Percentiles rank a stretch among this genome's conserved stretches.
phyloP scores from a whole-genome alignment of 2,797 vertebrate species.

The Oreonectes daqikongensis region DNA sequence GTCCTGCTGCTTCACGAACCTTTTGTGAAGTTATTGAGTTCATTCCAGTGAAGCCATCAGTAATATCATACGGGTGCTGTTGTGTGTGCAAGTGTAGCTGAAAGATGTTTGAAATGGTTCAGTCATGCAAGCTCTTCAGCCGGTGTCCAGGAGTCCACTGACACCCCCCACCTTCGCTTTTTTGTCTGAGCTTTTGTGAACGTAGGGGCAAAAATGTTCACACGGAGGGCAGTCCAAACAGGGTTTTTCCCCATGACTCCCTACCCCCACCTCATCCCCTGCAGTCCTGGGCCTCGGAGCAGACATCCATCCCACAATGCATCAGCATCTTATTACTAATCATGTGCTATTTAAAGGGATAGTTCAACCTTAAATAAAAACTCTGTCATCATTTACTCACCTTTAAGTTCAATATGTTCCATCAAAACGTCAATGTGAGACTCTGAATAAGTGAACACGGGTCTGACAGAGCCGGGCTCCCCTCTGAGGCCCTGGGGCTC shows the following conservation, averaged over 20 bases:
- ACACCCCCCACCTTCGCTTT: neutral
- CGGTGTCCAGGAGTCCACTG: constrained; percentile 20
- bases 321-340: no score
- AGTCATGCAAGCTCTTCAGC: constrained; percentile 53
- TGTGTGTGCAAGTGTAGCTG: constrained; percentile 33
- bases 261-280: constrained; percentile 11
- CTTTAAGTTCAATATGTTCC: no score
- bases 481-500: constrained; percentile 23
- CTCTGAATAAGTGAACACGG: neutral
- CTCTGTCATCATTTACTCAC: no score
- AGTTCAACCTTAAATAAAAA: no score
- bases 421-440: constrained; percentile 25
- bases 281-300: neutral
- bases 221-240: constrained; percentile 57
- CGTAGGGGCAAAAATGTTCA: constrained; percentile 52
- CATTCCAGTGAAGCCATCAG: neutral
- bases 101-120: constrained; percentile 55
- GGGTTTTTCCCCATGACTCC: constrained; percentile 38
- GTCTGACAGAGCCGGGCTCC: constrained; percentile 4
- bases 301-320: constrained; percentile 9
- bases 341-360: no score
- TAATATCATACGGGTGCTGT: constrained; percentile 22
- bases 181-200: constrained; percentile 52
- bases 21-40: constrained; percentile 29
- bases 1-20: neutral